Percentiles rank a stretch among this genome's conserved stretches.
Evolutionary conservation across 23 tunicate species (phyloP).

Genomic region (Trididemnum clinides): DNA sequence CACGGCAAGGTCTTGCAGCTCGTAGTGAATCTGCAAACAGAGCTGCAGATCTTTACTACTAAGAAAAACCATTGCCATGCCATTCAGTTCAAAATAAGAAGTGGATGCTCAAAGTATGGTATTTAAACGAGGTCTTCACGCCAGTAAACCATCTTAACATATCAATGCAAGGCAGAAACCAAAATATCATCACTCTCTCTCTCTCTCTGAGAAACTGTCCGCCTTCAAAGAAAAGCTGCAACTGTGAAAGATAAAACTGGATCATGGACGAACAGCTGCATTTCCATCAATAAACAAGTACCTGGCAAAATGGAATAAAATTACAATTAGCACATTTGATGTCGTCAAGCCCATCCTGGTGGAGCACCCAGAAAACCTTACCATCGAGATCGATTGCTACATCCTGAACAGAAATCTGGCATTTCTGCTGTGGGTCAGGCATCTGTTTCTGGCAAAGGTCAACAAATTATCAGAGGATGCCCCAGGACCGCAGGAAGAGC

Average conservation of each 20-base stretch:
- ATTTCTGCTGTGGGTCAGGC: constrained; percentile 52
- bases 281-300: too few species aligned
- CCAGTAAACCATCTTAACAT: too few species aligned
- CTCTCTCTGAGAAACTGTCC: constrained; percentile 43
- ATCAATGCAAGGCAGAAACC: constrained; percentile 62
- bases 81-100: constrained; percentile 42
- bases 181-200: constrained; percentile 42
- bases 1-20: constrained; percentile 32
- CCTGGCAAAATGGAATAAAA: too few species aligned
- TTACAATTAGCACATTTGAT: too few species aligned
- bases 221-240: too few species aligned
- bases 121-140: too few species aligned
- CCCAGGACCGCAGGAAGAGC: constrained; percentile 40
- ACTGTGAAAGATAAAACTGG: constrained; percentile 46
- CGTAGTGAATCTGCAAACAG: constrained; percentile 47
- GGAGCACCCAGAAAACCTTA: constrained; percentile 43
- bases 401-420: constrained; percentile 52
- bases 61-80: constrained; percentile 58
- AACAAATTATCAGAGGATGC: constrained; percentile 55
- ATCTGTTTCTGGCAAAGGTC: constrained; percentile 61
- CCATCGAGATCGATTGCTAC: constrained; percentile 45
- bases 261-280: too few species aligned
- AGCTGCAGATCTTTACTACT: constrained; percentile 52
- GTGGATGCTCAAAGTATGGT: too few species aligned
- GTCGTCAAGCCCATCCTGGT: too few species aligned